A percentile compares a stretch with the other conserved stretches of the same genome.
These are phyloP conservation scores for Nannoperca australis DNA, from an alignment of 2,797 vertebrate species.

Conservation along the genomic window DNA sequence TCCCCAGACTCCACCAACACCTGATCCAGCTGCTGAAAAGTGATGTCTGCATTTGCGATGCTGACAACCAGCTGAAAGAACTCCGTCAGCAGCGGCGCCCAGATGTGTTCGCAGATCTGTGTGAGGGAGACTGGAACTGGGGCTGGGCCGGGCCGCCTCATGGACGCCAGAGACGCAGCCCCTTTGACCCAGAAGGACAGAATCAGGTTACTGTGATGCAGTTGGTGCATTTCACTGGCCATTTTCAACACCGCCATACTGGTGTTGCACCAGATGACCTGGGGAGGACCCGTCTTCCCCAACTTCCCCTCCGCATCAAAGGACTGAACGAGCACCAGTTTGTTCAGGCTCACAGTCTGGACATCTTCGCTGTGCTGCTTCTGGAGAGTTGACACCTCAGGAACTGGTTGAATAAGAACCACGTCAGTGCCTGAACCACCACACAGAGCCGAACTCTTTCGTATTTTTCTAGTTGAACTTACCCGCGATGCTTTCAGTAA, in stretches of 20 bases:
- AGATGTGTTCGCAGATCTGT: conserved; percentile 69
- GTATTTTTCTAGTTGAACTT: not conserved
- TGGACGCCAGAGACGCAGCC: conserved; percentile 18
- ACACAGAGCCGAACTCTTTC: not conserved
- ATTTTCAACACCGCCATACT: conserved; percentile 60
- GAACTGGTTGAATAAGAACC: conserved; percentile 62
- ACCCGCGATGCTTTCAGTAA: conserved; percentile 80
- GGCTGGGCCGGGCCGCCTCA: accelerated
- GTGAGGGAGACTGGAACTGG: conserved; percentile 44
- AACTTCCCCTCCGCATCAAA: conserved; percentile 46
- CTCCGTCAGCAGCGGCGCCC: conserved; percentile 62
- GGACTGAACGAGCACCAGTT: conserved; percentile 70
- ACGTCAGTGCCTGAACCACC: accelerated
- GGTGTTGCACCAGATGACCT: conserved; percentile 69
- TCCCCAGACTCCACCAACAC: conserved; percentile 69
- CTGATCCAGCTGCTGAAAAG: conserved; percentile 73
- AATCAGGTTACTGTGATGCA: conserved; percentile 76
- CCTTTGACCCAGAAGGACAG: conserved; percentile 73
- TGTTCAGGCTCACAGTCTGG: conserved; percentile 55
- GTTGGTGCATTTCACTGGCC: conserved; percentile 73
- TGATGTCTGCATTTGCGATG: conserved; percentile 62
- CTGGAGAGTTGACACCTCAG: conserved; percentile 73
- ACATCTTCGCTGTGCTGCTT: conserved; percentile 67
- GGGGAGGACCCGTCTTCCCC: not conserved
- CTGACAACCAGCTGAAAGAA: conserved; percentile 51